Percentiles rank a stretch among this genome's conserved stretches.
Conservation (phyloP, 2,888 invertebrate genomes). For the Aleiodes testaceus region DNA sequence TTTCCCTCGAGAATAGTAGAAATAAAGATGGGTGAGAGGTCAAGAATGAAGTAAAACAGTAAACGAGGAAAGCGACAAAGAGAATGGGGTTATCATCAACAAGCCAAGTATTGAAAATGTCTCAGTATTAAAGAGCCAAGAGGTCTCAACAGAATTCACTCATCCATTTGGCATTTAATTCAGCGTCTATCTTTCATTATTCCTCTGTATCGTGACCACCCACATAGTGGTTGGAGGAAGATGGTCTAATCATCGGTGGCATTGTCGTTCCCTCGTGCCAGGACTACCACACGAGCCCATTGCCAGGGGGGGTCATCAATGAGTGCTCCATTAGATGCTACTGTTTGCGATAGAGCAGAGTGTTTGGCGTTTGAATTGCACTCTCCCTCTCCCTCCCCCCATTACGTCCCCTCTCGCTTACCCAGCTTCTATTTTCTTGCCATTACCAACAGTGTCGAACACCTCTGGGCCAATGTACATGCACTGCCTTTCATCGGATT, state of each 20-base stretch:
- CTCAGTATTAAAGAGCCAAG: constrained; percentile 41
- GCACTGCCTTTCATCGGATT: not conserved
- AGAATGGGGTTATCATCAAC: constrained; percentile 36
- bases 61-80: not conserved
- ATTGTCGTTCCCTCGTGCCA: constrained; percentile 56
- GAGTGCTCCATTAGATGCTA: constrained; percentile 62
- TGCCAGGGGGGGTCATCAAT: constrained; percentile 52
- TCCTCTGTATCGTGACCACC: constrained; percentile 36
- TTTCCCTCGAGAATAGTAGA: not conserved
- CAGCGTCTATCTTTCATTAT: constrained; percentile 1
- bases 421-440: constrained; percentile 33
- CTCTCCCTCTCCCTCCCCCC: constrained; percentile 14
- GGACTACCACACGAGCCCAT: constrained; percentile 32
- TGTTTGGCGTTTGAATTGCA: constrained; percentile 32
- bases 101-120: constrained; percentile 42
- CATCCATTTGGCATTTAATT: constrained; percentile 28
- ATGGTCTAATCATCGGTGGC: constrained; percentile 62
- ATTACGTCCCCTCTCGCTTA: constrained; percentile 30
- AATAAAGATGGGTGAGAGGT: not conserved
- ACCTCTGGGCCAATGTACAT: constrained; percentile 31
- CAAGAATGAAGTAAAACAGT: not conserved
- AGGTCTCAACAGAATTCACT: constrained; percentile 54
- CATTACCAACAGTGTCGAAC: not conserved
- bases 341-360: constrained; percentile 54
- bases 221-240: constrained; percentile 48